A percentile compares a stretch with the other conserved stretches of the same genome.
Evolutionary conservation across 2,888 invertebrate genomes (phyloP).

Genomic region (Drosophila anomelani): DNA sequence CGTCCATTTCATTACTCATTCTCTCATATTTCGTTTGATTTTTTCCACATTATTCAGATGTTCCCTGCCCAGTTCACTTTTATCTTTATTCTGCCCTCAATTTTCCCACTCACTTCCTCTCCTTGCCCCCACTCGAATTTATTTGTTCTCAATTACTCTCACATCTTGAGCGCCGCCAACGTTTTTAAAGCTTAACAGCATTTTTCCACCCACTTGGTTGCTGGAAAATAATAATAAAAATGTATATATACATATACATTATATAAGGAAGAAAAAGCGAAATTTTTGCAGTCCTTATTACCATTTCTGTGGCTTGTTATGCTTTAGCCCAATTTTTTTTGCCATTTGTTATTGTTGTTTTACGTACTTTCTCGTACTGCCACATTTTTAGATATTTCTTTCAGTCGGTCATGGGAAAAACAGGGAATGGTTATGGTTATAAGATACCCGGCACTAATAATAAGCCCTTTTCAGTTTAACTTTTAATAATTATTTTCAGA

Average conservation of each 20-base stretch:
- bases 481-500: too few relatives aligned
- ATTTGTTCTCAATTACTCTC: slow-evolving; percentile 49
- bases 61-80: slow-evolving; percentile 28
- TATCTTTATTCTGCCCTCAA: slow-evolving; percentile 26
- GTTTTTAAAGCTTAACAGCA: slow-evolving; percentile 70
- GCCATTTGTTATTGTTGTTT: slow-evolving; percentile 70
- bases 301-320: slow-evolving; percentile 48
- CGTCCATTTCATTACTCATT: slow-evolving; percentile 33
- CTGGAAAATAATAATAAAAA: slow-evolving; percentile 39
- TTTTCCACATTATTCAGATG: slow-evolving; percentile 21
- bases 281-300: slow-evolving; percentile 40
- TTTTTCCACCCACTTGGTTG: slow-evolving; percentile 56
- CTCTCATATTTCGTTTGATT: slow-evolving; percentile 37
- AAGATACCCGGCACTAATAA: neutral
- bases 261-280: slow-evolving; percentile 28
- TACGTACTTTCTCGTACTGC: slow-evolving; percentile 38
- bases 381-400: slow-evolving; percentile 68
- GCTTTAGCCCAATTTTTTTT: slow-evolving; percentile 63
- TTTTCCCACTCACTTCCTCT: neutral
- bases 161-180: slow-evolving; percentile 38
- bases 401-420: slow-evolving; percentile 32
- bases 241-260: slow-evolving; percentile 8
- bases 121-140: slow-evolving; percentile 6
- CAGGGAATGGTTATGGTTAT: neutral
- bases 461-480: neutral